These are phyloP conservation scores for Coptodon rendalli DNA, from an alignment of 2,113 vertebrate species.

Conservation along the genomic window DNA sequence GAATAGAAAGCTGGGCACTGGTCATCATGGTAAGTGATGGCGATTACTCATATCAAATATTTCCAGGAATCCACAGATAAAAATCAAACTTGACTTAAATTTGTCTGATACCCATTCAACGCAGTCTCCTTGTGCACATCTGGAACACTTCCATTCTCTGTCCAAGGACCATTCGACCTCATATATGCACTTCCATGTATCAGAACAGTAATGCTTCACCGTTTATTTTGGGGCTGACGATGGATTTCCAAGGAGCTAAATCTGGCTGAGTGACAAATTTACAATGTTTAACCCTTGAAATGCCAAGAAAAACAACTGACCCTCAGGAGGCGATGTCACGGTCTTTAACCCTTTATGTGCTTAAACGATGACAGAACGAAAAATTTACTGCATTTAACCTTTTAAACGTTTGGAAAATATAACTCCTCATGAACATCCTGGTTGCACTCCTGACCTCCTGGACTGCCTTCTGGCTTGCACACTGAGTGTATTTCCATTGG, in stretches of 20 bases:
- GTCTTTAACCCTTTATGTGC: background rate
- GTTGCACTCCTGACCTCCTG: rapidly evolving
- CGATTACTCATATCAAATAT: background rate
- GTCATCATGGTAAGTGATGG: background rate
- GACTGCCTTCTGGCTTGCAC: background rate
- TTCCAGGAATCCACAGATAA: background rate
- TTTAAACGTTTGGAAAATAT: rapidly evolving
- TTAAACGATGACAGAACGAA: rapidly evolving
- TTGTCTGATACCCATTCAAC: background rate
- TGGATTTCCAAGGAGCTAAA: background rate
- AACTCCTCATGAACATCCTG: background rate
- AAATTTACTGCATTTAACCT: background rate
- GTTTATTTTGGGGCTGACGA: background rate
- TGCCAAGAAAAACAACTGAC: background rate
- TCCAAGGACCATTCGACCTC: background rate
- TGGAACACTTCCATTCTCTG: background rate
- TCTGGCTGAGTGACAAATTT: background rate
- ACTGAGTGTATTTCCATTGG: rapidly evolving
- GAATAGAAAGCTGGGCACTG: background rate
- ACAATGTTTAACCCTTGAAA: background rate
- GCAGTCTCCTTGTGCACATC: background rate
- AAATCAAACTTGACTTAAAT: background rate
- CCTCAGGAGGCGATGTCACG: background rate
- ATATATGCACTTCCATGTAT: background rate
- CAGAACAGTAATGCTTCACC: background rate